These are phyloP conservation scores for Urocynchramus pylzowi DNA, from an alignment of 2,113 vertebrate genomes.

Conservation along the genomic window DNA sequence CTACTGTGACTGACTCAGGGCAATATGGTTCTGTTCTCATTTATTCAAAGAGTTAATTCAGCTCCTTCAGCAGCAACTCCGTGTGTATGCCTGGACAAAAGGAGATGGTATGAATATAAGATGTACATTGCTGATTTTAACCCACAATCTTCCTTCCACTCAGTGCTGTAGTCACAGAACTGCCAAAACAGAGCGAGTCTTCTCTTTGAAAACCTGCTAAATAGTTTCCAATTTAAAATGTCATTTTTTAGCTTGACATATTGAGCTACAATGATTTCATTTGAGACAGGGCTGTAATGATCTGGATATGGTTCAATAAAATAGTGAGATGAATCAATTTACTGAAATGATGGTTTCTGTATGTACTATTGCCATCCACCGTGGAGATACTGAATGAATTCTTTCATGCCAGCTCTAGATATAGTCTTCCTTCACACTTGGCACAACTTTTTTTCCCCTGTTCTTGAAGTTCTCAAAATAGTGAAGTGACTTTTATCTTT, in stretches of 20 bases:
- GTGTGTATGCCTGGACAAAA: not conserved
- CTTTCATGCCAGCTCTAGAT: not conserved
- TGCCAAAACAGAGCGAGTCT: not conserved
- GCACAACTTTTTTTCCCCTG: not conserved
- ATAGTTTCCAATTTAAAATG: slow-evolving; percentile 1
- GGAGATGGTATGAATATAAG: not conserved
- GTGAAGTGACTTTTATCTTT: not conserved
- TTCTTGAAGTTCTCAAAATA: not conserved
- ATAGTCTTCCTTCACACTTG: not conserved
- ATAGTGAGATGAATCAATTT: slow-evolving; percentile 26
- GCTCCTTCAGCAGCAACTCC: not conserved
- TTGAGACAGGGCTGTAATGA: not conserved
- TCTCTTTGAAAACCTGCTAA: not conserved
- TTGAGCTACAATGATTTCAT: slow-evolving; percentile 26
- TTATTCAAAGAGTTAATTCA: not conserved
- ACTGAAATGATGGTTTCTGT: not conserved
- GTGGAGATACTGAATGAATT: not conserved
- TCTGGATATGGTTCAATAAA: not conserved
- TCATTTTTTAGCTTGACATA: not conserved
- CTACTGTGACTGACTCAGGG: not conserved
- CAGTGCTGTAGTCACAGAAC: not conserved
- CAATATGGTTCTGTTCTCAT: not conserved
- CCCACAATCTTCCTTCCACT: not conserved
- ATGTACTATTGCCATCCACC: not conserved
- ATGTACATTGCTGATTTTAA: not conserved